phyloP scores from a whole-genome alignment of 2,888 invertebrate genomes.

The Altica lythri region DNA sequence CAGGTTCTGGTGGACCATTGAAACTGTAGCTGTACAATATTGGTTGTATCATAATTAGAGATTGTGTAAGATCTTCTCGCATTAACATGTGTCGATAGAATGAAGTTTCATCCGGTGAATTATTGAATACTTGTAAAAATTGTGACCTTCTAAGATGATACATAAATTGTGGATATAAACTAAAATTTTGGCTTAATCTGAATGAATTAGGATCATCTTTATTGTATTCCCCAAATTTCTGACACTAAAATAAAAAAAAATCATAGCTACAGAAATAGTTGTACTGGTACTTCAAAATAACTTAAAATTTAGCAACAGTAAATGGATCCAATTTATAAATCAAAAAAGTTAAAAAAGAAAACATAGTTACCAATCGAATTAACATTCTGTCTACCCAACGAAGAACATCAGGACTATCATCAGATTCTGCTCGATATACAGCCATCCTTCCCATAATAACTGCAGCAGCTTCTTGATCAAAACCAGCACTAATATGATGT shows the following conservation, averaged over 20 bases:
- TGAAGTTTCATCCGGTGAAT: conserved; percentile 99
- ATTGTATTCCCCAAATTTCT: conserved; percentile 98
- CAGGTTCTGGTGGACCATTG: conserved; percentile 96
- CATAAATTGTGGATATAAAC: conserved; percentile 99
- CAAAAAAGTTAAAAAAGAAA: not conserved
- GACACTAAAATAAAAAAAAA: conserved; percentile 72
- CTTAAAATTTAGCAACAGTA: no score
- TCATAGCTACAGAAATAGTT: conserved; percentile 11
- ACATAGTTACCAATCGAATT: conserved; percentile 79
- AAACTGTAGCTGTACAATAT: conserved; percentile 98
- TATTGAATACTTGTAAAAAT: conserved; percentile 99
- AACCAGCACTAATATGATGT: conserved; percentile 91
- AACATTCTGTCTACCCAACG: conserved; percentile 99
- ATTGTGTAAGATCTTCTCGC: conserved; percentile 96
- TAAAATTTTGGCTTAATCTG: conserved; percentile 94
- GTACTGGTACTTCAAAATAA: no score
- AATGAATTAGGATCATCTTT: conserved; percentile 98
- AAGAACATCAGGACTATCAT: conserved; percentile 95
- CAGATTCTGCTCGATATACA: conserved; percentile 92
- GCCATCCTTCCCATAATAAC: conserved; percentile 97
- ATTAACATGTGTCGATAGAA: conserved; percentile 98
- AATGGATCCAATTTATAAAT: no score
- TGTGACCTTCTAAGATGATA: conserved; percentile 97
- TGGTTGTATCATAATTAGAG: conserved; percentile 99
- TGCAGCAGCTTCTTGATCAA: conserved; percentile 98